Conservation (phyloP, 2,797 vertebrate species). For the Gouania willdenowi region DNA sequence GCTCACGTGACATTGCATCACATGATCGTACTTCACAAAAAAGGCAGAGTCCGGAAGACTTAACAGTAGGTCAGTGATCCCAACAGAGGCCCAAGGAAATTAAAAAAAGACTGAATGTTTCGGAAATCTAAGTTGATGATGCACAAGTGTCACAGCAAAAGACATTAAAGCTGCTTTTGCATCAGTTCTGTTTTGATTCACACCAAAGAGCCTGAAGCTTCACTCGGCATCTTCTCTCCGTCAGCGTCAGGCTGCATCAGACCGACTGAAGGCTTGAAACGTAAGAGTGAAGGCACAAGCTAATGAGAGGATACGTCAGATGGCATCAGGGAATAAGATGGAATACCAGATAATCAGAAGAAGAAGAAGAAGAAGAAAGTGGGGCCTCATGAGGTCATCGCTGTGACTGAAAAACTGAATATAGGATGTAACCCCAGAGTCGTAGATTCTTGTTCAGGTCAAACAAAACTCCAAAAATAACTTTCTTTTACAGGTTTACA, state of each 20-base stretch:
- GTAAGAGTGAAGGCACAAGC: slow-evolving; percentile 1
- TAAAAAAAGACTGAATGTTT: too few relatives aligned
- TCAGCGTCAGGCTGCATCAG: slow-evolving; percentile 1
- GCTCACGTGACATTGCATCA: not conserved
- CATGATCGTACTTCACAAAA: too few relatives aligned
- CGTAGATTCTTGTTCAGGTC: too few relatives aligned
- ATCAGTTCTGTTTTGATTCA: slow-evolving; percentile 5
- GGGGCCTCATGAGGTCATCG: slow-evolving; percentile 5
- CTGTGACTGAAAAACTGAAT: too few relatives aligned
- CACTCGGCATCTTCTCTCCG: not conserved
- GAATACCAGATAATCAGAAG: not conserved
- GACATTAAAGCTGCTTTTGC: not conserved
- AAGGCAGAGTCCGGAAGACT: too few relatives aligned
- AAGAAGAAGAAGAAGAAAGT: not conserved
- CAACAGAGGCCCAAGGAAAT: too few relatives aligned
- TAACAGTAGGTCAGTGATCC: too few relatives aligned
- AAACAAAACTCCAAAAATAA: too few relatives aligned
- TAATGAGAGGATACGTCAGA: not conserved
- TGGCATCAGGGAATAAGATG: not conserved
- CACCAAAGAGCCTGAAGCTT: slow-evolving; percentile 9
- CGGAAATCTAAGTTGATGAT: too few relatives aligned
- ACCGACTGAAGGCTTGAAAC: not conserved
- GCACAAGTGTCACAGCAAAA: too few relatives aligned
- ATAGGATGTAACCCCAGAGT: too few relatives aligned
- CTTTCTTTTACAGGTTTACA: too few relatives aligned